Base-by-base conservation (phyloP, 2,888 invertebrate species). In the Polyommatus icarus region DNA sequence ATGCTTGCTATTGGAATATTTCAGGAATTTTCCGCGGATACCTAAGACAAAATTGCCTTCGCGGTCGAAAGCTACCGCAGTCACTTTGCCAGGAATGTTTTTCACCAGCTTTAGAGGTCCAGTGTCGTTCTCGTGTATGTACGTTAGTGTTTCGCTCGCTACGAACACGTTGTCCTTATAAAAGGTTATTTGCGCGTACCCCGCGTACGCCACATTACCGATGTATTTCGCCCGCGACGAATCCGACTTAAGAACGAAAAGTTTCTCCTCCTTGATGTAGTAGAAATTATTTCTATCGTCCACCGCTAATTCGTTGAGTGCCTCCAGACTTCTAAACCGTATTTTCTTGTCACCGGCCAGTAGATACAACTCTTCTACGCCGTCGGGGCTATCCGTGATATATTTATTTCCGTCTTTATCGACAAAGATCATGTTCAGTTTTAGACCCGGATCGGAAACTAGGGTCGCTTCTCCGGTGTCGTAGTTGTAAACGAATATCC, bases 341-440 rank as follows among this genome's bases (percentile, higher is more conserved):
- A 89, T 86, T 87, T 89, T 91, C 78, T 85, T 90, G 24, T 87
- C 84, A 5, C 87, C 88, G 59, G 87, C 86, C 50, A 91, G 80
- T 3, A 90, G 83, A 80, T 89, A 92, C 4, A 91, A 80, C 79
- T 91, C 89, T 82, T 91, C 88, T 10, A 89, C 81, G 5, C 91
- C 92, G 71, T 91, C 84, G 15, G 86, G 84, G 78, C 85, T 88
- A 77, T 91, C 88, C 12, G 90, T 89, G 4, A 91, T 84, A 81
- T 89, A 91, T 83, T 90, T 91, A 78, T 91, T 92, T 54, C 92
- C 87, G 77, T 92, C 87, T 81, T 87, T 90, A 80, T 91, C 92
- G 32, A 92, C 83, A 80, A 89, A 88, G 76, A 92, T 84, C 88
- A 89, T 90, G 79, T 91, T 87, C 3, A 91, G 80, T 80, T 88